phyloP scores from a whole-genome alignment of 2,888 invertebrate genomes.

The Mimachlamys varia region DNA sequence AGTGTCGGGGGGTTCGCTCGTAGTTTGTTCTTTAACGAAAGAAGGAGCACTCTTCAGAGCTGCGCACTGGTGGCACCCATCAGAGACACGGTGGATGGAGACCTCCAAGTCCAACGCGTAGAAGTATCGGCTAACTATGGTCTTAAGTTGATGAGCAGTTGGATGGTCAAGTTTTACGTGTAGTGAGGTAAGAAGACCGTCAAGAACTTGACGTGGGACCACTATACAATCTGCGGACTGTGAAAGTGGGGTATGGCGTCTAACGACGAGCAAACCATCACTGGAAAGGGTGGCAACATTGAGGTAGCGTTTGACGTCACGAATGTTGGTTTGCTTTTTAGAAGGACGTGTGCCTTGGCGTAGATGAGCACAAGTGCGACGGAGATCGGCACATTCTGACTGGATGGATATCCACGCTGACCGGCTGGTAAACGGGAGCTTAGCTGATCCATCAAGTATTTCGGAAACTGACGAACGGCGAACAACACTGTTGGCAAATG shows the following conservation, averaged over 20 bases:
- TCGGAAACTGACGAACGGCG: no score
- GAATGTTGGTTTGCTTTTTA: constrained; percentile 57
- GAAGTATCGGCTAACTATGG: constrained; percentile 47
- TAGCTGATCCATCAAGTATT: no score
- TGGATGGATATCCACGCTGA: constrained; percentile 53
- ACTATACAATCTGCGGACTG: constrained; percentile 54
- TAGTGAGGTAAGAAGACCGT: constrained; percentile 49
- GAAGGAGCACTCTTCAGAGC: constrained; percentile 37
- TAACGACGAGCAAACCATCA: constrained; percentile 45
- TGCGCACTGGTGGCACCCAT: constrained; percentile 44
- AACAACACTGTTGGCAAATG: no score
- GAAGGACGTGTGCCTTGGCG: constrained; percentile 61
- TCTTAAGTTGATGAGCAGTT: constrained; percentile 46
- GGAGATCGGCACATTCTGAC: constrained; percentile 56
- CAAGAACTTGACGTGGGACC: constrained; percentile 49
- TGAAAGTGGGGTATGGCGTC: constrained; percentile 43
- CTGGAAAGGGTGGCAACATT: constrained; percentile 52
- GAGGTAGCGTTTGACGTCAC: constrained; percentile 57
- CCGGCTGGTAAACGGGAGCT: constrained; percentile 54
- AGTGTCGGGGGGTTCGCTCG: constrained; percentile 50
- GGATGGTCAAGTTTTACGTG: constrained; percentile 55
- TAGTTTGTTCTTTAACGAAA: constrained; percentile 42
- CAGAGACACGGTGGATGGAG: constrained; percentile 24
- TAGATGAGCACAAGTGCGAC: constrained; percentile 55
- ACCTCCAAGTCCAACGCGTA: constrained; percentile 49